Conservation (phyloP, 2,113 vertebrate species). For the Piprites chloris region DNA sequence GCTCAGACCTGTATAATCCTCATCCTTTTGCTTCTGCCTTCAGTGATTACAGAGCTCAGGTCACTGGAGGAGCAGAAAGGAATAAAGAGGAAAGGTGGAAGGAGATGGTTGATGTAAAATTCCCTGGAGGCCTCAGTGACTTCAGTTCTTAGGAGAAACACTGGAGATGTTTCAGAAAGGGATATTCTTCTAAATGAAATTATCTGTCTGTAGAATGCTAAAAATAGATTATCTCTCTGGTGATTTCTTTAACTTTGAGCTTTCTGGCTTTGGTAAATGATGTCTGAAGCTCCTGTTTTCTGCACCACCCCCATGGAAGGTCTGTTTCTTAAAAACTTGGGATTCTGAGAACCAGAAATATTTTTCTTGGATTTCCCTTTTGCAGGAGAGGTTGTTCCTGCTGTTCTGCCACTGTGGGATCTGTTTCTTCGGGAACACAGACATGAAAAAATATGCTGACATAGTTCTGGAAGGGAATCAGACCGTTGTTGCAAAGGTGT, state of each 20-base stretch:
- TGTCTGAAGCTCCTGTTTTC: background rate
- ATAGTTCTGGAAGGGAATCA: background rate
- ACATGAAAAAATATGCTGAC: background rate
- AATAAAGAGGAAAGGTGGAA: background rate
- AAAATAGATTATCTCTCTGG: background rate
- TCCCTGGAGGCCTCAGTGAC: background rate
- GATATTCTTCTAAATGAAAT: background rate
- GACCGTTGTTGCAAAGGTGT: background rate
- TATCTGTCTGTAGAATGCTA: background rate
- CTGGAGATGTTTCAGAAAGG: background rate
- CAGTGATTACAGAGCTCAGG: background rate
- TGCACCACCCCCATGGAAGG: background rate
- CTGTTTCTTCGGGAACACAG: background rate
- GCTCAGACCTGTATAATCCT: background rate
- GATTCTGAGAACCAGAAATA: background rate
- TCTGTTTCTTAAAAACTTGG: background rate
- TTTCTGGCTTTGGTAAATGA: background rate
- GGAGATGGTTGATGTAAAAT: background rate
- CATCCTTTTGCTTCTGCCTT: background rate
- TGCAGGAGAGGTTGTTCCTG: background rate
- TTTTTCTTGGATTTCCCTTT: background rate
- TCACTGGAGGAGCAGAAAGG: background rate
- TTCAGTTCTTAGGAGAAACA: background rate
- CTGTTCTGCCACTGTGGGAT: background rate
- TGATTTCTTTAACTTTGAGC: background rate